Conservation (phyloP, 2,797 vertebrate genomes). For the Acipenser oxyrinchus region DNA sequence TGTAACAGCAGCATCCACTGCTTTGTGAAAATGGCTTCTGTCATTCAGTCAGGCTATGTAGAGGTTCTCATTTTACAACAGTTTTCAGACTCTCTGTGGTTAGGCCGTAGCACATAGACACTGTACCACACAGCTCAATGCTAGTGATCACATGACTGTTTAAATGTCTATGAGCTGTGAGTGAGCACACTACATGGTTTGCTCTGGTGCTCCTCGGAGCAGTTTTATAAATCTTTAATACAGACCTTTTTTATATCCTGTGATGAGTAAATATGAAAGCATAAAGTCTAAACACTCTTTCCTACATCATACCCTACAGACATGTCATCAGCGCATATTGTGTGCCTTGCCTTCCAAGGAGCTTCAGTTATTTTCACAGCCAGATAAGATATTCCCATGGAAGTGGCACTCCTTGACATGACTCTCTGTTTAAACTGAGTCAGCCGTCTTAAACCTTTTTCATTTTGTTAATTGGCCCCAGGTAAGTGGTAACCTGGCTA, state of each 20-base stretch:
- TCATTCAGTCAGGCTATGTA: no score
- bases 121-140: not conserved
- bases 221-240: conserved; percentile 7
- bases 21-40: not conserved
- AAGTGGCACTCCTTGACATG: no score
- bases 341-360: not conserved
- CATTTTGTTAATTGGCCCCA: no score
- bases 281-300: not conserved
- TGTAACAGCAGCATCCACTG: no score
- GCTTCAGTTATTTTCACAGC: not conserved
- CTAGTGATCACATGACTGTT: not conserved
- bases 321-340: not conserved
- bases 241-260: conserved; percentile 4
- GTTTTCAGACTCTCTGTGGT: not conserved
- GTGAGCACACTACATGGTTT: conserved; percentile 1
- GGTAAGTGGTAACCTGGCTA: no score
- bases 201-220: not conserved
- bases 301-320: not conserved
- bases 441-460: no score
- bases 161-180: conserved; percentile 9
- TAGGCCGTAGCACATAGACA: not conserved
- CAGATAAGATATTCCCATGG: no score
- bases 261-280: conserved; percentile 1
- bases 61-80: not conserved
- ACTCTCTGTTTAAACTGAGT: no score